Percentiles rank a stretch among this genome's conserved stretches.
Conservation (phyloP, 2,888 invertebrate genomes). For the Rhingia rostrata region DNA sequence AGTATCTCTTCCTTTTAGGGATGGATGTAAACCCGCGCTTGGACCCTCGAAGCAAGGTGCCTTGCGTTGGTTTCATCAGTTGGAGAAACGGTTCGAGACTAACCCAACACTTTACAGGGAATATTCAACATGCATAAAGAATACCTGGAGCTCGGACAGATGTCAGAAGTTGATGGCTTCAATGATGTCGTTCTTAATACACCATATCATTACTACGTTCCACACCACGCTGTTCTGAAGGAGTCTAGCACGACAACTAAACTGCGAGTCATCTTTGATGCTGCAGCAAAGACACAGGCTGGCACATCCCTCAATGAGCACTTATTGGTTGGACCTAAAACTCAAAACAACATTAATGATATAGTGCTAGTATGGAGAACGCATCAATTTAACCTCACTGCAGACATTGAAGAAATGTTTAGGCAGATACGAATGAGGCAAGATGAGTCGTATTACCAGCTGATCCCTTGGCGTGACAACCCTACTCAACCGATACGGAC, state of each 20-base stretch:
- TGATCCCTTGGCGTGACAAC: constrained; percentile 38
- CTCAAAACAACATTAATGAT: constrained; percentile 9
- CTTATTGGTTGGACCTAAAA: constrained; percentile 16
- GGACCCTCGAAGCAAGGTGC: no score
- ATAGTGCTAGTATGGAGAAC: constrained; percentile 32
- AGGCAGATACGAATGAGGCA: constrained; percentile 23
- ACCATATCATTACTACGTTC: constrained; percentile 3
- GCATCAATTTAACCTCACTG: constrained; percentile 70
- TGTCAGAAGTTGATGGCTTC: no score
- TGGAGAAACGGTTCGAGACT: neutral
- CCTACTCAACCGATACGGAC: neutral
- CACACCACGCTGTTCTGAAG: constrained; percentile 13
- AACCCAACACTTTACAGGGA: neutral
- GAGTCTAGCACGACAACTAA: constrained; percentile 14
- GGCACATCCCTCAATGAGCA: neutral
- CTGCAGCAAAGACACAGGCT: no score
- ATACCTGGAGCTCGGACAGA: no score
- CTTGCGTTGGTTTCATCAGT: no score
- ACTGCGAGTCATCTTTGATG: no score
- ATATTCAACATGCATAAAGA: constrained; percentile 12
- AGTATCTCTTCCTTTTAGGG: neutral
- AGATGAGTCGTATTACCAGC: constrained; percentile 32
- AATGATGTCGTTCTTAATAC: neutral
- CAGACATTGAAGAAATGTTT: constrained; percentile 57
- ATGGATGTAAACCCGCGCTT: no score